Evolutionary conservation across 2,797 vertebrate species (phyloP).

Genomic region (Octomys mimax): DNA sequence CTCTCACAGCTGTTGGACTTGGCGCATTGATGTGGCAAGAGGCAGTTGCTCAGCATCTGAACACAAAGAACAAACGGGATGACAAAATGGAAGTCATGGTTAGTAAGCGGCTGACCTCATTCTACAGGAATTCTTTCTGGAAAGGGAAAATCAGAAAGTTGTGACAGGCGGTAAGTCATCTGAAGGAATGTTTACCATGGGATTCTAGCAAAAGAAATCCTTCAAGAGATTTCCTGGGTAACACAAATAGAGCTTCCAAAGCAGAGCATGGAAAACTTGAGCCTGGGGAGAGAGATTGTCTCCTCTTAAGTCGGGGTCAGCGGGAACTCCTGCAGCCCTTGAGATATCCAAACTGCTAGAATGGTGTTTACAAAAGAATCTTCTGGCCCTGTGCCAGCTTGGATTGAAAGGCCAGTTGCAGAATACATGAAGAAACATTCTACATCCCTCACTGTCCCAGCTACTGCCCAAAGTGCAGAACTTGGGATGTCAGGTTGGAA

Average conservation of each 20-base stretch:
- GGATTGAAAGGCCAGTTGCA: background rate
- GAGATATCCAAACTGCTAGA: background rate
- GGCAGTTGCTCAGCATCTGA: slow-evolving; percentile 73
- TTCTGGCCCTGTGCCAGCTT: background rate
- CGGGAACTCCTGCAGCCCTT: background rate
- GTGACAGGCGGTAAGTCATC: slow-evolving; percentile 85
- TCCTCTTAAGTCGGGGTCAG: background rate
- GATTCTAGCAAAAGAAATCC: slow-evolving; percentile 74
- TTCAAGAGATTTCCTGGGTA: slow-evolving; percentile 50
- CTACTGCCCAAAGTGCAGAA: background rate
- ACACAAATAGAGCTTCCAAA: background rate
- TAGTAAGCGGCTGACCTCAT: slow-evolving; percentile 84
- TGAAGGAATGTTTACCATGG: slow-evolving; percentile 83
- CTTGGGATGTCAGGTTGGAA: background rate
- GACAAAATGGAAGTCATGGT: slow-evolving; percentile 73
- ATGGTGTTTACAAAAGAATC: slow-evolving; percentile 15
- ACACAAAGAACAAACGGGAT: slow-evolving; percentile 76
- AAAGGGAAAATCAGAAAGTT: slow-evolving; percentile 84
- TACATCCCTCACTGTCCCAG: background rate
- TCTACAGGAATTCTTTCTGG: slow-evolving; percentile 85
- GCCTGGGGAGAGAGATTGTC: background rate
- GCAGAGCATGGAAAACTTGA: slow-evolving; percentile 8
- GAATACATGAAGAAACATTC: background rate
- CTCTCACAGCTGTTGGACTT: slow-evolving; percentile 75
- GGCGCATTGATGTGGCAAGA: slow-evolving; percentile 74